phyloP scores from a whole-genome alignment of 2,888 invertebrate species.

The Dasysyrphus tricinctus region DNA sequence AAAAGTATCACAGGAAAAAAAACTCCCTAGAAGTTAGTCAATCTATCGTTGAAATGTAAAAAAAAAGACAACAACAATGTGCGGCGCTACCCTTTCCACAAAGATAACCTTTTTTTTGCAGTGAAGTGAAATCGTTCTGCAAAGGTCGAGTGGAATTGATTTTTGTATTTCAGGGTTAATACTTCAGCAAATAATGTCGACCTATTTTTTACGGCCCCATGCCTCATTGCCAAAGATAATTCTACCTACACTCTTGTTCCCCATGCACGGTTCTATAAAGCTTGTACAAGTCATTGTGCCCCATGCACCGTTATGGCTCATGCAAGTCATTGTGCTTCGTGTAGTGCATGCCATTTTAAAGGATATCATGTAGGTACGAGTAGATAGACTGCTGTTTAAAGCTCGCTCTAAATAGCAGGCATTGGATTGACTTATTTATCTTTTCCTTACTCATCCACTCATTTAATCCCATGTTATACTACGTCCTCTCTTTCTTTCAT shows the following conservation, averaged over 20 bases:
- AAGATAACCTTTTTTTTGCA: conserved; percentile 5
- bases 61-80: background rate
- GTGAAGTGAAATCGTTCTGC: conserved; percentile 38
- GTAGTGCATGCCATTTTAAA: background rate
- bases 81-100: background rate
- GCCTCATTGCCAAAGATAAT: conserved; percentile 51
- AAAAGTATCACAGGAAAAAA: conserved; percentile 10
- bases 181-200: conserved; percentile 65
- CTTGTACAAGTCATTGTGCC: conserved; percentile 24
- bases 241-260: conserved; percentile 3
- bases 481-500: background rate
- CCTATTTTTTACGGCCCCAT: conserved; percentile 60
- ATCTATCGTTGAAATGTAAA: conserved; percentile 29
- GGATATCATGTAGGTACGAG: conserved; percentile 6
- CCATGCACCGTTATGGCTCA: conserved; percentile 4
- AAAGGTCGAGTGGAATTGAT: conserved; percentile 71
- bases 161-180: conserved; percentile 71
- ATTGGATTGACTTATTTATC: conserved; percentile 33
- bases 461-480: conserved; percentile 21
- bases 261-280: background rate
- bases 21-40: conserved; percentile 18
- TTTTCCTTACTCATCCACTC: conserved; percentile 34
- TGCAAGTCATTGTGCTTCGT: conserved; percentile 11
- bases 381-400: conserved; percentile 3
- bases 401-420: conserved; percentile 41